These are phyloP conservation scores for Neomicropteryx cornuta DNA, from an alignment of 1,140 invertebrate species.

Conservation along the genomic window DNA sequence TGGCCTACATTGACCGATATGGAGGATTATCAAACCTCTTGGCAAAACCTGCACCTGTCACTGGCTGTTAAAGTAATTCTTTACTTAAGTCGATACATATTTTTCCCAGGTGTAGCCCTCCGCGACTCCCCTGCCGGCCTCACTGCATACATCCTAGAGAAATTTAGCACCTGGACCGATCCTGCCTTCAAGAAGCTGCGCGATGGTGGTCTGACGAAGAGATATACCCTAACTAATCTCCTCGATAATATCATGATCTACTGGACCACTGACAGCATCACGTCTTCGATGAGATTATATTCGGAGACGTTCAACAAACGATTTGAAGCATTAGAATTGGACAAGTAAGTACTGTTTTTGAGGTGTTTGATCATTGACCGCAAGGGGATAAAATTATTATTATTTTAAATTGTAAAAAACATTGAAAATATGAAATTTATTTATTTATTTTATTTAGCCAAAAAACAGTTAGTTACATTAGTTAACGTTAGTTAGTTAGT, in stretches of 20 bases:
- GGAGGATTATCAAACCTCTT: no score
- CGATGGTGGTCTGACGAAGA: constrained; percentile 62
- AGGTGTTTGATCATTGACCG: neutral
- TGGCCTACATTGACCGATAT: no score
- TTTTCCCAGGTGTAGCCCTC: constrained; percentile 41
- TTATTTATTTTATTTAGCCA: neutral
- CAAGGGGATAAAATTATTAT: neutral
- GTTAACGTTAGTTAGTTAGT: no score
- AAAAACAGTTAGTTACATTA: neutral
- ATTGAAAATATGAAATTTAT: neutral
- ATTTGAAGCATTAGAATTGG: constrained; percentile 28
- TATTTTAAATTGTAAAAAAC: neutral
- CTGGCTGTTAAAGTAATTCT: constrained; percentile 7
- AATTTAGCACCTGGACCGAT: constrained; percentile 73
- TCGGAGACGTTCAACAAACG: constrained; percentile 44
- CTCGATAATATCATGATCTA: constrained; percentile 87
- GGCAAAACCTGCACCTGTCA: no score
- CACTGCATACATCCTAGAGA: constrained; percentile 77
- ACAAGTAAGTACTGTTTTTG: constrained; percentile 21
- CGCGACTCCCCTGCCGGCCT: constrained; percentile 60
- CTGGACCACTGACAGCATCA: constrained; percentile 67
- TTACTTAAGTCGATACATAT: no score
- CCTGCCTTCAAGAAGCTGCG: constrained; percentile 23
- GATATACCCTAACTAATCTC: constrained; percentile 58
- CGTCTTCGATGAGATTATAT: constrained; percentile 66